phyloP scores from a whole-genome alignment of 2,888 invertebrate species.

The Ornithoptera priamus region DNA sequence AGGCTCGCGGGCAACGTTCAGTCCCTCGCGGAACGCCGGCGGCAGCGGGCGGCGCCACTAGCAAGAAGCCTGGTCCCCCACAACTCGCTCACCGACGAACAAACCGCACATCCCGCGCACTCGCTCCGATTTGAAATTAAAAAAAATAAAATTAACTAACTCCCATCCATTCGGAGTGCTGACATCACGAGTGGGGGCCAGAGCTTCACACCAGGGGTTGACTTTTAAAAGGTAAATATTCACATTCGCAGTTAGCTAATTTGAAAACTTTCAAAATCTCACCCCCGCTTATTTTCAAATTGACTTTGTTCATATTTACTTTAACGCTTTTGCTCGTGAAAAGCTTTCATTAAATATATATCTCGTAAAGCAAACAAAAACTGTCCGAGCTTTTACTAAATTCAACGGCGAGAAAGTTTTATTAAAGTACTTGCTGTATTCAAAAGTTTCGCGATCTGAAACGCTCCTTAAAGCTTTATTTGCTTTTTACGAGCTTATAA shows the following conservation, averaged over 20 bases:
- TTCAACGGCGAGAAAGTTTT: not conserved
- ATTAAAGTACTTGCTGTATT: no score
- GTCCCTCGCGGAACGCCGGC: constrained; percentile 18
- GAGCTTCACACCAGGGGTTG: not conserved
- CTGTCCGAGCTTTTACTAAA: no score
- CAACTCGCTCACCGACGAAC: not conserved
- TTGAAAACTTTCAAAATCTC: no score
- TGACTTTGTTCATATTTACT: no score
- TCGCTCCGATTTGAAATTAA: no score
- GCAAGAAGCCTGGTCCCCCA: not conserved
- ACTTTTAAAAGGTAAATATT: not conserved
- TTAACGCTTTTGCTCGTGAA: no score
- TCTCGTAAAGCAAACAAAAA: no score
- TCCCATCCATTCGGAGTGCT: not conserved
- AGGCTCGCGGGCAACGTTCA: constrained; percentile 9
- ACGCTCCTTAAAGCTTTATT: not conserved
- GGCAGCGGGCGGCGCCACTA: constrained; percentile 2
- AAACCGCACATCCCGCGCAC: no score
- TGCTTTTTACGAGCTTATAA: not conserved
- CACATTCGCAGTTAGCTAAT: not conserved
- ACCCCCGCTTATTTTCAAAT: no score
- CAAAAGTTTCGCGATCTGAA: no score
- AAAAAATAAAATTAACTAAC: not conserved
- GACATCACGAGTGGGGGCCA: not conserved
- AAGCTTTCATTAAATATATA: no score